These are phyloP conservation scores for Tolypeutes matacus DNA, from an alignment of 2,797 vertebrate species.

Conservation along the genomic window DNA sequence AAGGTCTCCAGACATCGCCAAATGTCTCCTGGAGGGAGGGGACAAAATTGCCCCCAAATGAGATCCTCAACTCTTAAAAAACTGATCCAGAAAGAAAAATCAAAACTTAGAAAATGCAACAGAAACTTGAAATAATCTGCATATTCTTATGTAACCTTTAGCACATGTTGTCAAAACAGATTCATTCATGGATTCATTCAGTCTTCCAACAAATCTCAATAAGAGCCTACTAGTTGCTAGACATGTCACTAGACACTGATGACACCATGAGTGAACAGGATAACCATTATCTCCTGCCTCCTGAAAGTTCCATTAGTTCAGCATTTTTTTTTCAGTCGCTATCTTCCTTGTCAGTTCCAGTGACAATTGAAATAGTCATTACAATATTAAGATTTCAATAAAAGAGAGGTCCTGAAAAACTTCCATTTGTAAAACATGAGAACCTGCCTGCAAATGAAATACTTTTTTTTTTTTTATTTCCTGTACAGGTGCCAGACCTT, in stretches of 20 bases:
- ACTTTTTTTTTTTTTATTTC: conserved; percentile 84
- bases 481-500: conserved; percentile 88
- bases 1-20: background rate
- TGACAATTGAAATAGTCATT: background rate
- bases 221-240: background rate
- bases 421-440: conserved; percentile 85
- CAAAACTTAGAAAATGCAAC: background rate
- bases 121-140: background rate
- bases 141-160: background rate
- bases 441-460: conserved; percentile 86
- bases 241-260: no score
- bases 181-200: background rate
- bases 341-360: conserved; percentile 73
- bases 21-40: background rate
- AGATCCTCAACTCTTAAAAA: background rate
- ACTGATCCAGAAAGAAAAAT: background rate
- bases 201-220: background rate
- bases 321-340: background rate
- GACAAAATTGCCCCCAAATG: background rate
- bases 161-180: background rate
- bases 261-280: background rate
- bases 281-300: background rate
- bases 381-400: background rate
- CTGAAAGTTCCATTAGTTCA: background rate
- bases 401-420: conserved; percentile 80